These are phyloP conservation scores for Channallabes apus DNA, from an alignment of 2,797 vertebrate species.

Conservation along the genomic window DNA sequence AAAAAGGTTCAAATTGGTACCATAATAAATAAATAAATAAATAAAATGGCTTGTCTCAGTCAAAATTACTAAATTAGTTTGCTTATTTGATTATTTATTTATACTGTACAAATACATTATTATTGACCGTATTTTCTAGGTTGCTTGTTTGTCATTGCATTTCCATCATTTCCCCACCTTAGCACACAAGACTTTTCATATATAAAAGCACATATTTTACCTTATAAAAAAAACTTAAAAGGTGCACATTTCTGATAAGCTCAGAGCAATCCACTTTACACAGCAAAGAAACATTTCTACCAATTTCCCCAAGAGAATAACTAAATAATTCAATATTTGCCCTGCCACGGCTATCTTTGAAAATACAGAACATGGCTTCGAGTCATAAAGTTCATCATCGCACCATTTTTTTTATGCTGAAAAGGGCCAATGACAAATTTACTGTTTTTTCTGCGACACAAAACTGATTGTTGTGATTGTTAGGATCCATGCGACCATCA, in stretches of 20 bases:
- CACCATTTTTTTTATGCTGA: background rate
- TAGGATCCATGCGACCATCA: background rate
- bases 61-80: background rate
- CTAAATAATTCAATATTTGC: slow-evolving; percentile 1
- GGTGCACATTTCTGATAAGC: background rate
- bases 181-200: background rate
- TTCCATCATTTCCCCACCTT: background rate
- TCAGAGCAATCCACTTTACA: background rate
- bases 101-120: background rate
- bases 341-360: background rate
- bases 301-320: background rate
- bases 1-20: background rate
- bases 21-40: background rate
- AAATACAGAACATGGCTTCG: background rate
- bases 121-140: background rate
- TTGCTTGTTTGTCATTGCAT: background rate
- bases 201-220: background rate
- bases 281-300: background rate
- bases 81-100: background rate
- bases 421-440: background rate
- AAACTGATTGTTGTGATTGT: background rate
- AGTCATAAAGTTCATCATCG: background rate
- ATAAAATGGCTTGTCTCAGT: no score
- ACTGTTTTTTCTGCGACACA: background rate
- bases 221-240: background rate